phyloP scores from a whole-genome alignment of 2,113 vertebrate species.

The Pollachius pollachius region DNA sequence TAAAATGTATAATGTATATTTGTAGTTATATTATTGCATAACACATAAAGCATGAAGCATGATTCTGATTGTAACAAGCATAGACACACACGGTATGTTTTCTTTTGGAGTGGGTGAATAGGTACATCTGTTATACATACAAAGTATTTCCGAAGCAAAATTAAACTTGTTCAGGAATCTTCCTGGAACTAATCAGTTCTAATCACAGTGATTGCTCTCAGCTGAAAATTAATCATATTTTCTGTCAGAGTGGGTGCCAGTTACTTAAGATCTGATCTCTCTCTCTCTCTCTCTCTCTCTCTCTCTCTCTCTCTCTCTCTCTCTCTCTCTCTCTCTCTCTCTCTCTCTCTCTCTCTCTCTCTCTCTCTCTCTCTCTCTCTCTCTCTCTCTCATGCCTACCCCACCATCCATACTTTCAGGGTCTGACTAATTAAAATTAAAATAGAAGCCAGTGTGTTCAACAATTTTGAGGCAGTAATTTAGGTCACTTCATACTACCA shows the following conservation, averaged over 20 bases:
- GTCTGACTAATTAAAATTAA: conserved; percentile 73
- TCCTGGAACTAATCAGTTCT: conserved; percentile 68
- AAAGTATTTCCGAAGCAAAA: conserved; percentile 43
- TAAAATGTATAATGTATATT: no score
- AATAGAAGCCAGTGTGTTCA: conserved; percentile 46
- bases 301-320: conserved; percentile 36
- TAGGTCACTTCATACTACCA: conserved; percentile 39
- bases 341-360: conserved; percentile 42
- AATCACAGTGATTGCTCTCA: conserved; percentile 74
- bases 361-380: conserved; percentile 29
- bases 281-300: conserved; percentile 41
- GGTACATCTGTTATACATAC: conserved; percentile 44
- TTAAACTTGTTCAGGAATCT: conserved; percentile 50
- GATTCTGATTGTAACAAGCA: no score
- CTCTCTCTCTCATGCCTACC: conserved; percentile 41
- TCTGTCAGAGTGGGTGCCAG: conserved; percentile 73
- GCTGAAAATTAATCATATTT: conserved; percentile 75
- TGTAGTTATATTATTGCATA: no score
- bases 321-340: conserved; percentile 51
- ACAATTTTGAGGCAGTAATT: conserved; percentile 70
- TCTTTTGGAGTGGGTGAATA: conserved; percentile 35
- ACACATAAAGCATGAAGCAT: no score
- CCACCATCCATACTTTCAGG: conserved; percentile 51
- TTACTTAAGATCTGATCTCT: conserved; percentile 72
- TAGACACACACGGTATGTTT: no score